phyloP scores from a whole-genome alignment of 2,888 invertebrate genomes.

The Leucania comma region DNA sequence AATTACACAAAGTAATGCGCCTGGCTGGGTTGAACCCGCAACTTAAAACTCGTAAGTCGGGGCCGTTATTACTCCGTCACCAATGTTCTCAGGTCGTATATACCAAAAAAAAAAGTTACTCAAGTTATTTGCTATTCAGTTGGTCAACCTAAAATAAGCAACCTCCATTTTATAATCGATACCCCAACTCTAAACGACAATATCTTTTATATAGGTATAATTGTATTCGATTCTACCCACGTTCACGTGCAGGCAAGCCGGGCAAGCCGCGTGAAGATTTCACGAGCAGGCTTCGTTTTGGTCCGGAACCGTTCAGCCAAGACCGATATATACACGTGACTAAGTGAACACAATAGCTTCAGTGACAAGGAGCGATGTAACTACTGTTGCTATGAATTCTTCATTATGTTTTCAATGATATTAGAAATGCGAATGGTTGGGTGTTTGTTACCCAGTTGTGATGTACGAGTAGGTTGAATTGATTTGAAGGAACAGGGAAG shows the following conservation, averaged over 20 bases:
- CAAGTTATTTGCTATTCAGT: not conserved
- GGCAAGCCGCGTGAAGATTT: slow-evolving; percentile 39
- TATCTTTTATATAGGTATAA: not conserved
- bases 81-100: too few species aligned
- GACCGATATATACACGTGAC: slow-evolving; percentile 32
- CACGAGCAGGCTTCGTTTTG: slow-evolving; percentile 21
- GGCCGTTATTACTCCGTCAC: too few species aligned
- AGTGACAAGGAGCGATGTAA: not conserved
- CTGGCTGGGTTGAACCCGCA: too few species aligned
- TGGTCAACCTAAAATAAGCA: not conserved
- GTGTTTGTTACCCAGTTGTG: not conserved
- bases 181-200: not conserved
- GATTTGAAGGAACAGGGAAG: not conserved
- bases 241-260: slow-evolving; percentile 5
- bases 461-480: not conserved
- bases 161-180: not conserved
- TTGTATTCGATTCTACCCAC: slow-evolving; percentile 1
- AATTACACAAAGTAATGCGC: too few species aligned
- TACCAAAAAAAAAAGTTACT: not conserved
- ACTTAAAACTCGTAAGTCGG: too few species aligned
- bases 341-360: slow-evolving; percentile 15
- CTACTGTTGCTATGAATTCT: slow-evolving; percentile 14
- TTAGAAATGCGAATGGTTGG: not conserved
- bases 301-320: not conserved
- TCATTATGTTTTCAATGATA: slow-evolving; percentile 10